A percentile compares a stretch with the other conserved stretches of the same genome.
phyloP scores from a whole-genome alignment of 2,113 vertebrate species.

The Callipepla californica region DNA sequence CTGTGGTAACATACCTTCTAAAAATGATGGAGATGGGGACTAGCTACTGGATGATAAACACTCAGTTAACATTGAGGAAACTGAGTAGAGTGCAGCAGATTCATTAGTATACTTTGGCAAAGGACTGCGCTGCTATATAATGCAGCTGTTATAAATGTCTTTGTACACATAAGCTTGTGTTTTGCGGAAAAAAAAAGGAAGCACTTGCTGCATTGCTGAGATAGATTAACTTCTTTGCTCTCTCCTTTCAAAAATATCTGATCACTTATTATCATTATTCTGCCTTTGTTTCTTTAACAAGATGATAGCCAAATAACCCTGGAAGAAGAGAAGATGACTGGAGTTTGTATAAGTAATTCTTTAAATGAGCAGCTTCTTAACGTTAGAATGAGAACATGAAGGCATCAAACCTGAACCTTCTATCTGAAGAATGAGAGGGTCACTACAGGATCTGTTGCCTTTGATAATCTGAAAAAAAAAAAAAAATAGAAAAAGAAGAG shows the following conservation, averaged over 20 bases:
- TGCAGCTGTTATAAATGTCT: background rate
- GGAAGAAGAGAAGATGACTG: background rate
- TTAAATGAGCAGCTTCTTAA: constrained; percentile 1
- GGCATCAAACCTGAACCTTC: background rate
- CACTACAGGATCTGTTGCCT: background rate
- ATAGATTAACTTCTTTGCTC: background rate
- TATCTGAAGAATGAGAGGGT: background rate
- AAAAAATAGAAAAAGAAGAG: background rate
- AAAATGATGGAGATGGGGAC: background rate
- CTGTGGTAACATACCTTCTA: background rate
- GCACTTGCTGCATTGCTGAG: background rate
- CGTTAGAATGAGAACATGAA: background rate
- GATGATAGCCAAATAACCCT: background rate
- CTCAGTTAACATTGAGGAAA: background rate
- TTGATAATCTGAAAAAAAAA: background rate
- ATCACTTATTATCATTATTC: background rate
- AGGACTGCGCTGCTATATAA: background rate
- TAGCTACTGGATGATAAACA: background rate
- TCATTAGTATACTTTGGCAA: background rate
- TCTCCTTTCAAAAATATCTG: background rate
- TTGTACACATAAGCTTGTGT: background rate
- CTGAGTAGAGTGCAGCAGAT: background rate
- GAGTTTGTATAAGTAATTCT: constrained; percentile 1
- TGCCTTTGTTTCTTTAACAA: background rate
- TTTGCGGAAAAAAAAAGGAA: background rate